Conservation (phyloP, 2,797 vertebrate species). For the Phylloscopus collybita region DNA sequence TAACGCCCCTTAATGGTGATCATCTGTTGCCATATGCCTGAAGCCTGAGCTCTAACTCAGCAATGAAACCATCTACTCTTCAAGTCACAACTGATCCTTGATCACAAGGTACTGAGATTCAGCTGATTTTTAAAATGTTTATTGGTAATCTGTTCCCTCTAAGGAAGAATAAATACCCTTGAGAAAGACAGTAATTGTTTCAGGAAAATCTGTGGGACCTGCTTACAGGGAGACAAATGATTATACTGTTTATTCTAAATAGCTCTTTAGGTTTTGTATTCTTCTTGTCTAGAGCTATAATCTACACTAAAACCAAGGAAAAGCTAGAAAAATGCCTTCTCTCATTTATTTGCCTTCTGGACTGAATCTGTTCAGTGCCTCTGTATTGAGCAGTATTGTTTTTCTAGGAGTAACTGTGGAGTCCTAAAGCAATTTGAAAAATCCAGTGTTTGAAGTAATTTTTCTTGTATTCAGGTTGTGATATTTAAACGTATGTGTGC, state of each 20-base stretch:
- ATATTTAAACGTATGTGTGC: background rate
- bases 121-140: background rate
- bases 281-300: background rate
- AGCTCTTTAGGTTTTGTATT: background rate
- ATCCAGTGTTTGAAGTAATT: background rate
- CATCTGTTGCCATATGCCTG: constrained; percentile 61
- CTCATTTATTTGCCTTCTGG: background rate
- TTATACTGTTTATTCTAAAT: background rate
- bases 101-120: background rate
- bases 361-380: background rate
- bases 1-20: constrained; percentile 57
- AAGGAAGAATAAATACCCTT: background rate
- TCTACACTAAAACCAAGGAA: background rate
- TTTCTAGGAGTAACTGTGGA: background rate
- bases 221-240: background rate
- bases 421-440: background rate
- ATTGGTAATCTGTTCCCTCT: background rate
- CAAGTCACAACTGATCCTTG: background rate
- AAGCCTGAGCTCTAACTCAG: background rate
- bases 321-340: background rate
- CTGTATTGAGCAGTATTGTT: background rate
- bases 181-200: background rate
- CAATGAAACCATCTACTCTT: background rate
- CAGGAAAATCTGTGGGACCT: background rate
- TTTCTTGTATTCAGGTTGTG: background rate